Base-by-base conservation (phyloP, 1,140 invertebrate species). In the Lycorma delicatula region DNA sequence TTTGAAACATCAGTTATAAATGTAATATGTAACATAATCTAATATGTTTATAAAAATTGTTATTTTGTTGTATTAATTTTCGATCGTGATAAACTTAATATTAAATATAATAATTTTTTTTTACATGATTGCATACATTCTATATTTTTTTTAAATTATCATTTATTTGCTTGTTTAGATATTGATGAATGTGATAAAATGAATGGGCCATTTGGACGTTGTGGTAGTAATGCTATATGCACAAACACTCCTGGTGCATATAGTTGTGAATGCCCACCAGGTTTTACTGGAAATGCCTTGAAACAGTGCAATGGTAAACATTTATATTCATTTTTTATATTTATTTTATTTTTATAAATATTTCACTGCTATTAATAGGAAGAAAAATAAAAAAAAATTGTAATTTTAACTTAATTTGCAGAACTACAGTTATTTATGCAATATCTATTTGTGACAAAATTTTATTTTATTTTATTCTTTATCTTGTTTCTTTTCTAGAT, bases 181-280 rank as follows among this genome's bases (percentile, higher is more conserved):
- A 87, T 98, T 59, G 83, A 98, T 70, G 95, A 98, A 76, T 98
- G 95, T 69, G 89, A 91, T 65, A 74, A 74, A 29, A 70, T 81
- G 11, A 79, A 86, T 65, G 89, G 89, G 53, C 82, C 83, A 6
- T 85, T 79, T 36, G 90, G 89, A 59, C 79, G 84, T 56, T 96
- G 93, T 72, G 91, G 89, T 13, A 73, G 75, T 58, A 91, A 93
- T 70, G 85, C 91, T 6, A 69, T 82, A n/a, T 96, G 93, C 70
- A 81, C 80, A 4, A 95, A 97, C 67, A 80, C 79, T 0, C 79
- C 82, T 6, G 91, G 91, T 51, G 82, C 82, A 60, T 88, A 84
- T 64, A 77, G 72, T n/a, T 93, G 89, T 62, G 76, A 82, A 49
- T 93, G 90, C 68, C 83, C 84, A 54, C 77, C 82, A 13, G 90